Conservation (phyloP, 2,797 vertebrate species). For the Agapornis canus region DNA sequence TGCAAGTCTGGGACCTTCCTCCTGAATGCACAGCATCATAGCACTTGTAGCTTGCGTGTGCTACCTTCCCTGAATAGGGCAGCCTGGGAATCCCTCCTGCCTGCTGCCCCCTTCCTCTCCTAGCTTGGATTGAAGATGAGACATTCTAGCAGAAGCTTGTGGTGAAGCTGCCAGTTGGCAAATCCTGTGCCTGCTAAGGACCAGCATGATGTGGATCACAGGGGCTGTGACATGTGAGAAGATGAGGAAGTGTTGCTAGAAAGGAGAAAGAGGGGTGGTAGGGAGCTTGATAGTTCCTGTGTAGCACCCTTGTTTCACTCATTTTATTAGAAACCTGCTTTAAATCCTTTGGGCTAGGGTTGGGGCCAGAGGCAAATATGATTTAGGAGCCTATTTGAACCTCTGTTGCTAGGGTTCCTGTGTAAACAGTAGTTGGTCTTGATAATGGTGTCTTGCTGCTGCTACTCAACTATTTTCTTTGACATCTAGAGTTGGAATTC, state of each 20-base stretch:
- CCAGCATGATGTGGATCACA: background rate
- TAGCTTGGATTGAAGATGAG: background rate
- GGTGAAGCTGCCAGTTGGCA: background rate
- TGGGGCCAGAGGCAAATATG: background rate
- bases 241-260: background rate
- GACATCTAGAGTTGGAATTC: background rate
- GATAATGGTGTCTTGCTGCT: background rate
- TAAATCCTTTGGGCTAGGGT: background rate
- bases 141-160: background rate
- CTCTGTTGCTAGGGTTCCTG: rapidly evolving
- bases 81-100: background rate
- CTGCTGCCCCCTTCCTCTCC: background rate
- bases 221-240: background rate
- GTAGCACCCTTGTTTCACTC: background rate
- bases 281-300: background rate
- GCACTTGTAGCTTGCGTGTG: background rate
- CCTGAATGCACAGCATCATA: background rate
- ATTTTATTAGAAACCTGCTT: background rate
- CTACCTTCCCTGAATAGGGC: background rate
- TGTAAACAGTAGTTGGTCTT: background rate
- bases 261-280: background rate
- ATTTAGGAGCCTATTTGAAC: background rate
- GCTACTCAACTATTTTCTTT: background rate
- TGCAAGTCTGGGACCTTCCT: background rate
- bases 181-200: background rate